Evolutionary conservation across 37 sponge, comb jelly and placozoan genomes (phyloP).

Genomic region (Haliclona indistincta): DNA sequence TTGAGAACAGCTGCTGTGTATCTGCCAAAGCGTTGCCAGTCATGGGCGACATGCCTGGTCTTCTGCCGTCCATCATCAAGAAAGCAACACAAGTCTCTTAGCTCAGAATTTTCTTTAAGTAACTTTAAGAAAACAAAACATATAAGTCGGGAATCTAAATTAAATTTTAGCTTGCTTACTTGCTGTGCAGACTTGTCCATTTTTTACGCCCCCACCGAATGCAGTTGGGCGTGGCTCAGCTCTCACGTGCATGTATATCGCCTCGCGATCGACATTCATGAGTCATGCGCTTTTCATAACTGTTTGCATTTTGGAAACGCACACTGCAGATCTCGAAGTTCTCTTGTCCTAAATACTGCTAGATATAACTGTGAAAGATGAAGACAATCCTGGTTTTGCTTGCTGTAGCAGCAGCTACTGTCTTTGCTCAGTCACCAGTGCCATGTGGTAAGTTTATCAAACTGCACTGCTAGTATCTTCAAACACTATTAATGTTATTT

Average conservation of each 20-base stretch:
- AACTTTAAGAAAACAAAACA: neutral
- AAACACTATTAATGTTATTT: neutral
- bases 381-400: conserved; percentile 4
- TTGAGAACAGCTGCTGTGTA: conserved; percentile 44
- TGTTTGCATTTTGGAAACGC: neutral
- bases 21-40: conserved; percentile 59
- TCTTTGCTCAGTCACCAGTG: no score
- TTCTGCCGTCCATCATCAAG: conserved; percentile 31
- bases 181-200: neutral
- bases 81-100: conserved; percentile 22
- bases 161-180: neutral
- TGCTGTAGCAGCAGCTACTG: conserved; percentile 12
- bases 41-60: conserved; percentile 9
- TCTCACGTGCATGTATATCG: no score
- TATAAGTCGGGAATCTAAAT: no score
- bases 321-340: no score
- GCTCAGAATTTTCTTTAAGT: conserved; percentile 8
- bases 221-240: neutral
- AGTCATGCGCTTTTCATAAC: no score
- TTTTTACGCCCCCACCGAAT: no score
- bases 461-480: neutral
- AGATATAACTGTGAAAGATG: no score
- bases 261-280: no score
- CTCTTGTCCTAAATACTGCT: no score
- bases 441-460: conserved; percentile 14